Evolutionary conservation across 2,888 invertebrate species (phyloP).

Genomic region (Drymonia ruficornis): DNA sequence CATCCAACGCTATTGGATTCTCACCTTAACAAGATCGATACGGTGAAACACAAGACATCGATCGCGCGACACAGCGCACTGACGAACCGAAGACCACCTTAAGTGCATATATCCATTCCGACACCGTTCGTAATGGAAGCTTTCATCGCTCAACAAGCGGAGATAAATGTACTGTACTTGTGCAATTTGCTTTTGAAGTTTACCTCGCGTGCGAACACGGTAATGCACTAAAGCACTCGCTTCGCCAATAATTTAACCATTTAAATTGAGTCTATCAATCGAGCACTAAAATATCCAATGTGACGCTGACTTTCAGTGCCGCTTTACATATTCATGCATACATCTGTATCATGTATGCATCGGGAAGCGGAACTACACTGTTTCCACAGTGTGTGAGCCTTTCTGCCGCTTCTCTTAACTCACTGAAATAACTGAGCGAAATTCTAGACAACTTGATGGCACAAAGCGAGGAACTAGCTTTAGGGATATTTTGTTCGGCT

Average conservation of each 20-base stretch:
- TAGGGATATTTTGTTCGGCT: constrained; percentile 45
- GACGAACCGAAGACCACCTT: constrained; percentile 57
- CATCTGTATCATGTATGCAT: constrained; percentile 36
- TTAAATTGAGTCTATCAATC: constrained; percentile 61
- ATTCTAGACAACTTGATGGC: constrained; percentile 37
- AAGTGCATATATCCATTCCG: constrained; percentile 77
- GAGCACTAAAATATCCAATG: constrained; percentile 48
- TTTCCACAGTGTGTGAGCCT: constrained; percentile 25
- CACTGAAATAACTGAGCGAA: constrained; percentile 32
- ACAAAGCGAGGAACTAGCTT: constrained; percentile 43
- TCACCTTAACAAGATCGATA: constrained; percentile 2
- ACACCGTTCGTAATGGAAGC: constrained; percentile 67
- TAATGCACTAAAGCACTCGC: constrained; percentile 66
- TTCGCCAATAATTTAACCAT: constrained; percentile 61
- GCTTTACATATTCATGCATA: constrained; percentile 41
- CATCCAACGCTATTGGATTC: background rate
- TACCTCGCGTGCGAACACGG: constrained; percentile 58
- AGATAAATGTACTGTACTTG: constrained; percentile 72
- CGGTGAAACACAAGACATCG: constrained; percentile 29
- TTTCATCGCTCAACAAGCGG: constrained; percentile 65
- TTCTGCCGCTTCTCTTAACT: constrained; percentile 26
- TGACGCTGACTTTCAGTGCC: constrained; percentile 31
- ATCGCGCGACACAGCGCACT: constrained; percentile 39
- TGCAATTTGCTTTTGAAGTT: constrained; percentile 76
- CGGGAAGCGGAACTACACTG: constrained; percentile 17